Base-by-base conservation (phyloP, 2,888 invertebrate genomes). In the Morpho deidamia region DNA sequence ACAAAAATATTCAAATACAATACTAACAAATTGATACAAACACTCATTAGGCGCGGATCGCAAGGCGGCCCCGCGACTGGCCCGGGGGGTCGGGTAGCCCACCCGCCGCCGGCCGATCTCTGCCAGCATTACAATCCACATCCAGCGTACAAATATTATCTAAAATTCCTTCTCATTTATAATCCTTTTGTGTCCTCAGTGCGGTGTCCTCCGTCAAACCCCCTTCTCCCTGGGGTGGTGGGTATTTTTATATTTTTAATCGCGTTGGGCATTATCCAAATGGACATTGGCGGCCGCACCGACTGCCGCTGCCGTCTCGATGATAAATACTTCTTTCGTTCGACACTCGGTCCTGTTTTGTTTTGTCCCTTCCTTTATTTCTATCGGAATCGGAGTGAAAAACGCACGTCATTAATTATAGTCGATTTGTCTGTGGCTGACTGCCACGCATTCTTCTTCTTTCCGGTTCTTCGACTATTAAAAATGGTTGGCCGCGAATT, bases 161-260 rank as follows among this genome's bases (percentile, higher is more conserved):
- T 89, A 87, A 88, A 90, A 90, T 89, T 90, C 89, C 89, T 90
- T 88, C 90, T 90, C 89, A 90, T 90, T 90, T 89, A 89, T 89
- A 90, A 90, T 90, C 90, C 89, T 90, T 90, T 90, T 89, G 89
- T 90, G 88, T 89, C 88, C 86, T 87, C 86, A 81, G 84, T 78
- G 86, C 84, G 83, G 85, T 81, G 85, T 88, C 89, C 87, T 88
- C 88, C 88, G 88, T 85, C 88, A 84, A 81, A 79, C 72, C 76
- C 69, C 63, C 68, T 64, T 56, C 63, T 60, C 70, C 64, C 70
- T 62, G 67, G 64, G 67, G 71, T 73, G 68, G 80, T 83, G 82
- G 83, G 84, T 88, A 89, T 89, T 89, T 89, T 89, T 89, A 89
- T 89, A 89, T 89, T 89, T 89, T 89, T 89, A 89, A 89, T 89